phyloP scores from a whole-genome alignment of 1,140 invertebrate genomes.

The Achroia grisella region DNA sequence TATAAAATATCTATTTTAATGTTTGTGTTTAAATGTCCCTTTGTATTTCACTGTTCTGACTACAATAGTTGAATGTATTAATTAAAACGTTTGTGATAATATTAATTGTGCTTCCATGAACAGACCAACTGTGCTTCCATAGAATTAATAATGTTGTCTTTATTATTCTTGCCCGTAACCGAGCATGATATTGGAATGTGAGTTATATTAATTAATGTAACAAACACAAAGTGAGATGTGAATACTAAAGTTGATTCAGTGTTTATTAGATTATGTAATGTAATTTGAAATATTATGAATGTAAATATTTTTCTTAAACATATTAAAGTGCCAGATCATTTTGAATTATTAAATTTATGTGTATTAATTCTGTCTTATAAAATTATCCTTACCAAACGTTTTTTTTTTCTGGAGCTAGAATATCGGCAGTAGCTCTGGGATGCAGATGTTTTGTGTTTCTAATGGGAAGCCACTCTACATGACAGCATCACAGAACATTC shows the following conservation, averaged over 20 bases:
- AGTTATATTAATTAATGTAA: slow-evolving; percentile 20
- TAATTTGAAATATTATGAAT: slow-evolving; percentile 13
- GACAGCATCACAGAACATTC: too few species aligned
- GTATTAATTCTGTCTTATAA: too few species aligned
- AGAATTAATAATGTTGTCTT: neutral
- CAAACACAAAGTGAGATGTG: slow-evolving; percentile 36
- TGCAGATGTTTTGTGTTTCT: too few species aligned
- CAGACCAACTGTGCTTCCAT: slow-evolving; percentile 14
- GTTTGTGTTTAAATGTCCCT: too few species aligned
- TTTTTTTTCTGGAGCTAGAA: too few species aligned
- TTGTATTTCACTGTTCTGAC: too few species aligned
- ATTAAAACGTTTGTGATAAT: slow-evolving; percentile 16
- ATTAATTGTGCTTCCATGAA: slow-evolving; percentile 9
- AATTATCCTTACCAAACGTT: too few species aligned
- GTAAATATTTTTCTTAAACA: slow-evolving; percentile 40
- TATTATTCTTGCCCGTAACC: slow-evolving; percentile 20
- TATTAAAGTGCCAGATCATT: slow-evolving; percentile 44
- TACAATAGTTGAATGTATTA: slow-evolving; percentile 6
- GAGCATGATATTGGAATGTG: slow-evolving; percentile 9
- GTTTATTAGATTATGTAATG: slow-evolving; percentile 18
- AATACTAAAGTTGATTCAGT: slow-evolving; percentile 19
- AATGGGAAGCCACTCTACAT: too few species aligned
- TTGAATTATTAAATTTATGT: slow-evolving; percentile 13
- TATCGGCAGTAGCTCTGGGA: too few species aligned
- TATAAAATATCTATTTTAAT: too few species aligned